Percentiles rank a stretch among this genome's conserved stretches.
phyloP scores from a whole-genome alignment of 2,888 invertebrate species.

The Lycia hirtaria region DNA sequence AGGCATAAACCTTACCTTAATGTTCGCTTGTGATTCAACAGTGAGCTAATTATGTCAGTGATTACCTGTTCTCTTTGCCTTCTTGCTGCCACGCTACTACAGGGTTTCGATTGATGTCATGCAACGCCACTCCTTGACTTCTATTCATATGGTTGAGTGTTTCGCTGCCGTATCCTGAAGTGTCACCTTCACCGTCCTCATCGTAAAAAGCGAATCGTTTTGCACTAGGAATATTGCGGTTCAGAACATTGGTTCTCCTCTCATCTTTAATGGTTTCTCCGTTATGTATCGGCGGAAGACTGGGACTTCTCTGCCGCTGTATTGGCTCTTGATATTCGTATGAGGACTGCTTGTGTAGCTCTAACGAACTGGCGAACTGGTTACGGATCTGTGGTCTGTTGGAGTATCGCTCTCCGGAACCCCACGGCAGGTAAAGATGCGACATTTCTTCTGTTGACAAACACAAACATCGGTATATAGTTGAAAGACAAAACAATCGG shows the following conservation, averaged over 20 bases:
- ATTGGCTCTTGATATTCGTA: slow-evolving; percentile 76
- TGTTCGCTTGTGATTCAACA: slow-evolving; percentile 27
- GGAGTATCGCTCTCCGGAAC: slow-evolving; percentile 81
- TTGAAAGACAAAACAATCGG: background rate
- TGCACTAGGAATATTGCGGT: slow-evolving; percentile 74
- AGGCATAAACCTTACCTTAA: slow-evolving; percentile 23
- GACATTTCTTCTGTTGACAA: slow-evolving; percentile 91
- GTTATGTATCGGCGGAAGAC: slow-evolving; percentile 88
- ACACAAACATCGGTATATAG: slow-evolving; percentile 17
- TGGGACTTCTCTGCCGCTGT: slow-evolving; percentile 87
- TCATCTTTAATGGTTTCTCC: slow-evolving; percentile 70
- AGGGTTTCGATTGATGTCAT: slow-evolving; percentile 59
- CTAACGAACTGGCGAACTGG: slow-evolving; percentile 80
- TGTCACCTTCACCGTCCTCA: slow-evolving; percentile 89
- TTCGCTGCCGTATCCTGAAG: slow-evolving; percentile 94
- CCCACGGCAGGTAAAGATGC: slow-evolving; percentile 91
- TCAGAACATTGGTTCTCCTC: slow-evolving; percentile 60
- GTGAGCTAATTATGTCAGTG: slow-evolving; percentile 17
- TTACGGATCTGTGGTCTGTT: slow-evolving; percentile 75
- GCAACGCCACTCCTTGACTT: slow-evolving; percentile 55
- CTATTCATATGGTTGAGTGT: slow-evolving; percentile 85
- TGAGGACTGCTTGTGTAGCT: slow-evolving; percentile 73
- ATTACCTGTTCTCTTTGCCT: slow-evolving; percentile 68
- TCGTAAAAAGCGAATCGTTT: slow-evolving; percentile 80
- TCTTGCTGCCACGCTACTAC: slow-evolving; percentile 80